phyloP scores from a whole-genome alignment of 2,888 invertebrate genomes.

The Strigamia transsilvanica region DNA sequence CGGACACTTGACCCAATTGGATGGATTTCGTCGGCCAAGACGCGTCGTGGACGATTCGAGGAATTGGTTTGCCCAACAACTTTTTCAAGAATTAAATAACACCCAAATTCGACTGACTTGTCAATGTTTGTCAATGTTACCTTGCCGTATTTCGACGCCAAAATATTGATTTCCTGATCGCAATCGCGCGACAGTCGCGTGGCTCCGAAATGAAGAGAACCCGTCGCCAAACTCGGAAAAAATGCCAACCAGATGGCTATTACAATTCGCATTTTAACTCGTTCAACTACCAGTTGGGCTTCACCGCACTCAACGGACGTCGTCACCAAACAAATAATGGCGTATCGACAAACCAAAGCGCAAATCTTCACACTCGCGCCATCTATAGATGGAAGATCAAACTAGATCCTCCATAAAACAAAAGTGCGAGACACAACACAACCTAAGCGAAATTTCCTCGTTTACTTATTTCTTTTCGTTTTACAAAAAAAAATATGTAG shows the following conservation, averaged over 20 bases:
- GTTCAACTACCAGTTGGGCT: no score
- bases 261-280: not conserved
- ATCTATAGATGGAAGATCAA: no score
- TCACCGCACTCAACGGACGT: not conserved
- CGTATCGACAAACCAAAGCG: no score
- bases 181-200: not conserved
- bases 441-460: no score
- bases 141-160: constrained; percentile 19
- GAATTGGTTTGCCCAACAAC: not conserved
- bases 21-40: constrained; percentile 57
- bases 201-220: not conserved
- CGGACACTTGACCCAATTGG: constrained; percentile 81
- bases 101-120: not conserved
- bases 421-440: no score
- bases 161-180: not conserved
- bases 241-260: not conserved
- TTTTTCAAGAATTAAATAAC: not conserved
- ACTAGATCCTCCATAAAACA: no score
- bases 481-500: no score
- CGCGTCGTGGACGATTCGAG: not conserved
- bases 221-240: not conserved
- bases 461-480: no score
- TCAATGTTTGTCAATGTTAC: not conserved
- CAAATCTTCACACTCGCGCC: no score
- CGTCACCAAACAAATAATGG: not conserved